A percentile compares a stretch with the other conserved stretches of the same genome.
phyloP scores from a whole-genome alignment of 2,113 vertebrate genomes.

The Solea senegalensis region DNA sequence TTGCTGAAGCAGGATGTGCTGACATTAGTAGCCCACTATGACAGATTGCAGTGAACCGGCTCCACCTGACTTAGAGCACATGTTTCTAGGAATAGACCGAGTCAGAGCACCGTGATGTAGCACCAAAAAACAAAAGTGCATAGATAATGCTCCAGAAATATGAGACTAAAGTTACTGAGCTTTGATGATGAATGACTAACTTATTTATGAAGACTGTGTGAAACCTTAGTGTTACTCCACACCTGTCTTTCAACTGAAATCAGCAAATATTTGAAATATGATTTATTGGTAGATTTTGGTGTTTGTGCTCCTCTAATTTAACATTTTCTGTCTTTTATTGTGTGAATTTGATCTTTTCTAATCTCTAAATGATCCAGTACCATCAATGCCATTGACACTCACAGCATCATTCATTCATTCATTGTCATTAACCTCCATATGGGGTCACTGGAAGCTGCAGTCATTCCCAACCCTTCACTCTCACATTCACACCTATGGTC shows the following conservation, averaged over 20 bases:
- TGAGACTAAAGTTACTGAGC: neutral
- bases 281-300: too few species aligned
- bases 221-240: neutral
- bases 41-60: constrained; percentile 36
- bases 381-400: too few species aligned
- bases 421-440: too few species aligned
- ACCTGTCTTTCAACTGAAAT: constrained; percentile 28
- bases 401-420: too few species aligned
- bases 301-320: too few species aligned
- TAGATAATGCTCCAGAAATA: neutral
- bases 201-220: neutral
- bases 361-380: too few species aligned
- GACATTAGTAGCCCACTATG: constrained; percentile 45
- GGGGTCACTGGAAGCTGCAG: too few species aligned
- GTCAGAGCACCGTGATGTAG: constrained; percentile 11
- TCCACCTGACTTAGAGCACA: neutral
- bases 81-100: constrained; percentile 34
- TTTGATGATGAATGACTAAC: neutral
- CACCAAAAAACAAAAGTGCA: neutral
- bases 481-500: too few species aligned
- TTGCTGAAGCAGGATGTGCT: constrained; percentile 2
- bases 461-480: too few species aligned
- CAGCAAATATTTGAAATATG: neutral
- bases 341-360: too few species aligned
- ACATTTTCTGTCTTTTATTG: too few species aligned